Base-by-base conservation (phyloP, 2,797 vertebrate genomes). In the Characodon lateralis region DNA sequence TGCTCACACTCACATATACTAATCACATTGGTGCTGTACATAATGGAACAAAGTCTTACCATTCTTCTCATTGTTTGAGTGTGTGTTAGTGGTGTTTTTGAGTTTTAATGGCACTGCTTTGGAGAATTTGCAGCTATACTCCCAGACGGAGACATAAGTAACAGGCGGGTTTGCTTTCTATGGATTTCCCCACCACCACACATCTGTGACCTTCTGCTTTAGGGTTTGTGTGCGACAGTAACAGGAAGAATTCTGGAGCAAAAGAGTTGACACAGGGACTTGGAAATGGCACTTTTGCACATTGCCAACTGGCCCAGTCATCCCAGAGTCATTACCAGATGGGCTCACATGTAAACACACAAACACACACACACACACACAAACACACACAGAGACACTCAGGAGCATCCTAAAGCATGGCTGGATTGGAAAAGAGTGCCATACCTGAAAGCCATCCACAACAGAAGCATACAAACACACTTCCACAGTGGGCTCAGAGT, bases 251-350 rank as follows among this genome's bases (percentile, higher is more conserved):
- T 70, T 63, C 43, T 26, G 0, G 74, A 78, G 46, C 51, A 35
- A 85, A 83, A 82, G 77, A 91, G 83, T 84, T 76, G 18, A 88
- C 82, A 91, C 80, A 16, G 86, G 78, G 79, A 86, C 88, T 91
- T 93, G 91, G 90, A 93, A 85, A 85, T 82, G 80, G 74, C 87
- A 77, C 69, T 1, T 41, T 31, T 56, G 75, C 59, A 77, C 84
- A 71, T 75, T 78, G 92, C 90, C 93, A 93, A 93, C 88, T 90
- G 91, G 90, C 89, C 84, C 75, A 83, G 81, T 88, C 89, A 77
- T 85, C 80, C 85, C 78, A 73, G 72, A 89, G 89, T 88, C 84
- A 88, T 89, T 89, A 93, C 90, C 92, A 93, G 90, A 92, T 91
- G 92, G 87, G 88, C 85, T 83, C 84, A 68, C 86, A 83, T 87